Conservation (phyloP, 2,888 invertebrate species). For the Rotaria magnacalcarata region DNA sequence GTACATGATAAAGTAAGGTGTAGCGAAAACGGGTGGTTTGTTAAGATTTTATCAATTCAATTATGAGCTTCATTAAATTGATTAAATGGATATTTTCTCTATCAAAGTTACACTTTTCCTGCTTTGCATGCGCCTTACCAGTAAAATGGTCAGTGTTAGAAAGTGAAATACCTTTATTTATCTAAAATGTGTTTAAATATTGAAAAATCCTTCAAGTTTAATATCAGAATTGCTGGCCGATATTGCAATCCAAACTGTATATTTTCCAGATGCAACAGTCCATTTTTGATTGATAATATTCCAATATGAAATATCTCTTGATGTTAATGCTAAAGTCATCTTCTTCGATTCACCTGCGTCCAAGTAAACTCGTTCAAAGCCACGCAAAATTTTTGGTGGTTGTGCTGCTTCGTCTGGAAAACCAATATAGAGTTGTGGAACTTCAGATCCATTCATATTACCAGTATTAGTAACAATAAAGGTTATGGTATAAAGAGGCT, state of each 20-base stretch:
- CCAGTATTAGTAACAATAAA: not conserved
- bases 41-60: too few relatives aligned
- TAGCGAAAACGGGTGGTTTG: too few relatives aligned
- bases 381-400: not conserved
- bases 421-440: not conserved
- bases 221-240: not conserved
- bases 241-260: constrained; percentile 4
- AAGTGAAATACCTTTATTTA: too few relatives aligned
- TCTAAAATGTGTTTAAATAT: too few relatives aligned
- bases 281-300: not conserved
- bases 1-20: too few relatives aligned
- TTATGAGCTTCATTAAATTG: too few relatives aligned
- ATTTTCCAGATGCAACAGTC: not conserved
- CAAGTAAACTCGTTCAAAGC: not conserved
- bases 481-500: not conserved
- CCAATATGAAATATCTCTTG: not conserved
- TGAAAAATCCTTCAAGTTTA: too few relatives aligned
- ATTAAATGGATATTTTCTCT: too few relatives aligned
- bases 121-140: too few relatives aligned
- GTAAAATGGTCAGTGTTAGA: too few relatives aligned
- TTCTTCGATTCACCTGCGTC: not conserved
- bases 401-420: not conserved
- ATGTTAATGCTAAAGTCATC: not conserved
- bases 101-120: too few relatives aligned
- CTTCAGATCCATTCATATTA: not conserved